Percentiles rank a stretch among this genome's conserved stretches.
Evolutionary conservation across 2,888 invertebrate species (phyloP).

Genomic region (Nesidiocoris tenuis): DNA sequence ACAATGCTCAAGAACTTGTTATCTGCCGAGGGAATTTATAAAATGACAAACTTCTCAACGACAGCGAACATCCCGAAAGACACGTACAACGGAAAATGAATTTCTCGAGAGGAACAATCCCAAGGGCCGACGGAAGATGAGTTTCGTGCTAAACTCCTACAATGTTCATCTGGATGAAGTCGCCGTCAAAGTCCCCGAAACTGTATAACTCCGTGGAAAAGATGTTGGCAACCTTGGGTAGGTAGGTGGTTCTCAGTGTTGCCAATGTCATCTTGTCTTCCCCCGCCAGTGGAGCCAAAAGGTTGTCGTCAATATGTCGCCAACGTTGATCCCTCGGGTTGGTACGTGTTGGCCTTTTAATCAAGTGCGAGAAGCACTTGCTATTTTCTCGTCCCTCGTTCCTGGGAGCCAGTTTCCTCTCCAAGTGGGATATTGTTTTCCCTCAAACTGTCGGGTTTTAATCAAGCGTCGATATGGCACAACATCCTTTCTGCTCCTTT

Average conservation of each 20-base stretch:
- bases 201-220: not conserved
- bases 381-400: not conserved
- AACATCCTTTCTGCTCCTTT: constrained; percentile 6
- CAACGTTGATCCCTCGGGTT: not conserved
- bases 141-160: constrained; percentile 22
- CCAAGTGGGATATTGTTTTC: not conserved
- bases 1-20: not conserved
- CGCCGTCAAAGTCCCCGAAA: not conserved
- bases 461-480: constrained; percentile 40
- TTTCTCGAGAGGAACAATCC: not conserved
- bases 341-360: constrained; percentile 24
- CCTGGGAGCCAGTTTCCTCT: not conserved
- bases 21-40: not conserved
- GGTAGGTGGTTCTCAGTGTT: no score
- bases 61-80: not conserved
- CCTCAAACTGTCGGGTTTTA: constrained; percentile 35
- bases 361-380: constrained; percentile 8
- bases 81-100: not conserved
- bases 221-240: not conserved
- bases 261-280: not conserved
- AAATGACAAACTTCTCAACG: not conserved
- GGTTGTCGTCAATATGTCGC: not conserved
- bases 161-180: constrained; percentile 13
- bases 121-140: constrained; percentile 17
- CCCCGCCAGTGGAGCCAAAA: not conserved